Percentiles rank a stretch among this genome's conserved stretches.
Evolutionary conservation across 2,797 vertebrate species (phyloP).

Genomic region (Lepus oiostolus): DNA sequence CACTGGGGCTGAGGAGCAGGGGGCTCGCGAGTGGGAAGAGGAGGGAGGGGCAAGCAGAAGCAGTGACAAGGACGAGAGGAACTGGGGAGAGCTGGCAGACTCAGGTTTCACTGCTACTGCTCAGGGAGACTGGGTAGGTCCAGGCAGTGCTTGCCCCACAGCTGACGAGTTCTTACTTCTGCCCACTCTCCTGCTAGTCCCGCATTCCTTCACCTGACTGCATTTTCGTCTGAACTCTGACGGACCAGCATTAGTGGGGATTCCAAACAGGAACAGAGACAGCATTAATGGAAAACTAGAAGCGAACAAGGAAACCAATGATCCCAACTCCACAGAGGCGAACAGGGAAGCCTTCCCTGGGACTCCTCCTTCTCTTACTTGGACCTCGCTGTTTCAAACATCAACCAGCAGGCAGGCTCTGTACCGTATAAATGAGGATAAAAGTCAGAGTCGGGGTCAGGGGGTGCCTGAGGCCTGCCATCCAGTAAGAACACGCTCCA

Average conservation of each 20-base stretch:
- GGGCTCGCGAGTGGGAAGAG: not conserved
- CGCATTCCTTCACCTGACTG: not conserved
- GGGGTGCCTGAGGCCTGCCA: not conserved
- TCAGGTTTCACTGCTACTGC: not conserved
- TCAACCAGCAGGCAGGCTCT: not conserved
- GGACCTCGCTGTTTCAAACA: slow-evolving; percentile 40
- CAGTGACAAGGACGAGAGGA: not conserved
- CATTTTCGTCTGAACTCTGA: slow-evolving; percentile 7
- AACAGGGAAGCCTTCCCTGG: not conserved
- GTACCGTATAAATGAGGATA: not conserved
- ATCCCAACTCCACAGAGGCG: slow-evolving; percentile 10
- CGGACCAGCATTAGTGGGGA: slow-evolving; percentile 1
- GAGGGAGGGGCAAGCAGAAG: not conserved
- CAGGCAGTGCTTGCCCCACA: not conserved
- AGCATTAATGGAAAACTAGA: slow-evolving; percentile 11
- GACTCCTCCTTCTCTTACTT: not conserved
- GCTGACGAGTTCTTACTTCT: not conserved
- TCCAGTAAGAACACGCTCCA: not conserved
- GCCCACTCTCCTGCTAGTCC: not conserved
- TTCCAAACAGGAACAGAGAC: not conserved
- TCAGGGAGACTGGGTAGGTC: not conserved
- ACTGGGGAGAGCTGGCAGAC: not conserved
- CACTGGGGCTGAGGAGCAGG: not conserved
- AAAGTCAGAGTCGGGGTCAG: not conserved
- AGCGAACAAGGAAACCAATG: not conserved